These are phyloP conservation scores for Montipora efflorescens DNA, from an alignment of 64 coral and sea anemone genomes.

Conservation along the genomic window DNA sequence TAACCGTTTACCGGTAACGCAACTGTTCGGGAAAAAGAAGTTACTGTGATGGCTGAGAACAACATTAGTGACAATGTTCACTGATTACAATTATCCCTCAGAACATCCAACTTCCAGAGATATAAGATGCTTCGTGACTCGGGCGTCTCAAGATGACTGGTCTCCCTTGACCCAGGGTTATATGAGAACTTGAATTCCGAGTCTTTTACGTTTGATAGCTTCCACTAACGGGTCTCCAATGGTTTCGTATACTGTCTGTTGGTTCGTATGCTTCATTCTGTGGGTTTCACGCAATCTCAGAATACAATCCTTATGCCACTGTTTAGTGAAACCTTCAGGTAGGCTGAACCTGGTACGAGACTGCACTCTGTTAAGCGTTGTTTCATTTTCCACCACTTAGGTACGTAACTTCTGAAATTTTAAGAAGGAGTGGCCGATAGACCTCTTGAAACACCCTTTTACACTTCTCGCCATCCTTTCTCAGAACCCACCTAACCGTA, in stretches of 20 bases:
- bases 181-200: neutral
- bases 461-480: slow-evolving; percentile 3
- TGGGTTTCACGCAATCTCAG: neutral
- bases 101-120: too few relatives aligned
- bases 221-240: too few relatives aligned
- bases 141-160: neutral
- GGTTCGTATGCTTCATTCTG: neutral
- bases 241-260: neutral
- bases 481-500: neutral
- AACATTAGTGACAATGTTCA: too few relatives aligned
- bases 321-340: neutral
- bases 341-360: neutral
- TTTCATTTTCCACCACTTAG: neutral
- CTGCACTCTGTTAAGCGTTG: neutral
- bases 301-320: neutral
- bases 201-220: neutral
- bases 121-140: neutral
- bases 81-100: too few relatives aligned
- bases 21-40: too few relatives aligned
- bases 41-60: too few relatives aligned
- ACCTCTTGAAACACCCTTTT: slow-evolving; percentile 13
- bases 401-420: neutral
- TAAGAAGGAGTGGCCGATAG: neutral
- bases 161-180: neutral
- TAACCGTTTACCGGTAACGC: too few relatives aligned